phyloP scores from a whole-genome alignment of 1,140 invertebrate species.

The Formica selysi region DNA sequence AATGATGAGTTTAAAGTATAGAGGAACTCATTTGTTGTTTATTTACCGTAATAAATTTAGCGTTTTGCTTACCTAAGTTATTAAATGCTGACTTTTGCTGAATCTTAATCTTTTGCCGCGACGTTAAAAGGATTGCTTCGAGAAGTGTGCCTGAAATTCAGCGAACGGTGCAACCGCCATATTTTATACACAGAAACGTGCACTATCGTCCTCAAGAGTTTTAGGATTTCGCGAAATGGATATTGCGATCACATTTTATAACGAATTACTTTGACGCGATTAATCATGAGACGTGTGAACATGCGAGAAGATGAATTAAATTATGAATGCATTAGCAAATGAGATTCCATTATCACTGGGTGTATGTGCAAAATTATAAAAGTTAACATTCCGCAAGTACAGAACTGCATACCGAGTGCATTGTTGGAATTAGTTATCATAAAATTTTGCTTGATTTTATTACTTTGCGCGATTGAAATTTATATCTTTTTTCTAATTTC shows the following conservation, averaged over 20 bases:
- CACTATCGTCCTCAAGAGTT: constrained; percentile 33
- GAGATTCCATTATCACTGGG: constrained; percentile 57
- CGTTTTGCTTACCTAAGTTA: neutral
- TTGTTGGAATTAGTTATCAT: constrained; percentile 59
- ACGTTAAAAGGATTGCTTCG: constrained; percentile 56
- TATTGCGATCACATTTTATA: constrained; percentile 42
- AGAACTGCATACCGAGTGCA: constrained; percentile 44
- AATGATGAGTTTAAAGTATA: neutral
- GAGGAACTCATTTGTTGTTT: neutral
- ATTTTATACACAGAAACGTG: constrained; percentile 37
- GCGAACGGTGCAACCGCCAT: constrained; percentile 46
- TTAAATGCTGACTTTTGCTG: constrained; percentile 54
- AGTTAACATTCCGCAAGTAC: constrained; percentile 20
- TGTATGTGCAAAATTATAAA: constrained; percentile 58
- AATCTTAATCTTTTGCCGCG: constrained; percentile 37
- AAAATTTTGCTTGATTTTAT: constrained; percentile 63
- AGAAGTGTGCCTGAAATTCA: constrained; percentile 56
- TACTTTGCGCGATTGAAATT: constrained; percentile 37
- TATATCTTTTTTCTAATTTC: neutral
- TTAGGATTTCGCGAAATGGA: constrained; percentile 50
- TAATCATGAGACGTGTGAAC: constrained; percentile 55
- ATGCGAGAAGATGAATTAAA: constrained; percentile 53
- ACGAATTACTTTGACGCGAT: constrained; percentile 54
- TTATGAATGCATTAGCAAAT: constrained; percentile 73
- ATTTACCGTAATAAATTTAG: constrained; percentile 18